Conservation (phyloP, 2,797 vertebrate genomes). For the Hypotaenidia okinawae region DNA sequence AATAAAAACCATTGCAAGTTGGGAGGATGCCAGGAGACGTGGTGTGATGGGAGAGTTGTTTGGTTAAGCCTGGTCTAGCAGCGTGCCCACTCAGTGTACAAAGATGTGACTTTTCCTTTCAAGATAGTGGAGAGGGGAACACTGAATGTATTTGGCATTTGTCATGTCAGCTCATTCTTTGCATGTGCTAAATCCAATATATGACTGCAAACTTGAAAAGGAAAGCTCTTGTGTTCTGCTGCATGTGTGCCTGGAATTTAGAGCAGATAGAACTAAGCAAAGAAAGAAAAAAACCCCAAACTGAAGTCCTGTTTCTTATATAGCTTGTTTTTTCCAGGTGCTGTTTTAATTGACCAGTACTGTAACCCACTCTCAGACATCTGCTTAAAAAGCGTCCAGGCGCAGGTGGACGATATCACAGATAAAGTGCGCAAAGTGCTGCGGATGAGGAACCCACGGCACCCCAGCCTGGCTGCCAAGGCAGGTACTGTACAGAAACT, state of each 20-base stretch:
- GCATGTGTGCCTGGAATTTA: neutral
- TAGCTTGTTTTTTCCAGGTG: constrained; percentile 79
- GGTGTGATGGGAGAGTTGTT: neutral
- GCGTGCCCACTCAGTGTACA: neutral
- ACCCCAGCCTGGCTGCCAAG: constrained; percentile 87
- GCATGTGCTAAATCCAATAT: neutral
- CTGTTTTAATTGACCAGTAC: constrained; percentile 94
- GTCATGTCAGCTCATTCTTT: neutral
- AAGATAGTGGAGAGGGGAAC: neutral
- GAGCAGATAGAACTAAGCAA: neutral
- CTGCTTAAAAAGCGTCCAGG: constrained; percentile 84
- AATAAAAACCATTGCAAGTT: neutral
- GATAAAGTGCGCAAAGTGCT: constrained; percentile 91
- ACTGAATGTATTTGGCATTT: neutral
- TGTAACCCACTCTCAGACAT: constrained; percentile 94
- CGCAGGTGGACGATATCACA: constrained; percentile 87
- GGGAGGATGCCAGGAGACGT: neutral
- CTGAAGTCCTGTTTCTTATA: constrained; percentile 59
- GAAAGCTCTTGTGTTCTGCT: neutral
- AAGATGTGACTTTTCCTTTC: neutral
- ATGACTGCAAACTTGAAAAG: neutral
- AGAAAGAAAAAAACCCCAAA: neutral
- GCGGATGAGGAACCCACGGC: constrained; percentile 86
- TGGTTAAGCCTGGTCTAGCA: neutral
- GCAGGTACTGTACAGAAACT: constrained; percentile 78